Evolutionary conservation across 2,113 vertebrate species (phyloP), one percentile per base, ranked within the genome.

Genomic region (Limanda limanda): DNA sequence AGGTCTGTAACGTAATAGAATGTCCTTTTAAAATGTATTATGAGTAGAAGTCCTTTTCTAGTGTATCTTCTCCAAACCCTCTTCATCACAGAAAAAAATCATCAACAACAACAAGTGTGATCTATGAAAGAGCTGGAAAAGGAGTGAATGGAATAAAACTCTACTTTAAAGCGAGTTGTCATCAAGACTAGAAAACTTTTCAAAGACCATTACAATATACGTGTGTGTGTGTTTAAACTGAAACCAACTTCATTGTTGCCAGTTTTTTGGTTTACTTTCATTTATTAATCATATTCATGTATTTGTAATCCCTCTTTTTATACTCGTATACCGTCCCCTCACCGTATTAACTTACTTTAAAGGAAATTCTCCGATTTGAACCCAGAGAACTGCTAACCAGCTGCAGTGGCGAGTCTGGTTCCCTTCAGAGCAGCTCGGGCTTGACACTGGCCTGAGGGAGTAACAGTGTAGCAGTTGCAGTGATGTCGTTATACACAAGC

Each of bases 381-480:
- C 7, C 23, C 35, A 63, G 20, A 59, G 40, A 67, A 67, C 45
- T 58, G 24, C 71, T 59, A 58, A 83, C 25, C 68, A 78, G 55
- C 71, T 61, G 57, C 71, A 57, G 81, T 45, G 58, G 66, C 52
- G 35, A 6, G 69, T 71, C 78, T 86, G 81, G 17, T 76, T 87
- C 56, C 45, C 31, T 37, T 84, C 78, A 82, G 35, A 74, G 70
- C 14, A 40, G 40, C 52, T 70, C 18, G 27, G 51, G 72, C 65
- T 57, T 82, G 69, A 77, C 57, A 42, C 64, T 78, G 52, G 76
- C 70, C 73, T 56, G 52, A 60, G 42, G 74, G 73, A 62, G 48
- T 8, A 61, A 65, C 67, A n/a, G 48, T 74, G 45, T 79, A 65
- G 40, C 59, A 80, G 45, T 79, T 77, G 6, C 55, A 54, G 37